These are phyloP conservation scores for Drosophila pseudotalamancana DNA, from an alignment of 2,888 invertebrate genomes.

Conservation along the genomic window DNA sequence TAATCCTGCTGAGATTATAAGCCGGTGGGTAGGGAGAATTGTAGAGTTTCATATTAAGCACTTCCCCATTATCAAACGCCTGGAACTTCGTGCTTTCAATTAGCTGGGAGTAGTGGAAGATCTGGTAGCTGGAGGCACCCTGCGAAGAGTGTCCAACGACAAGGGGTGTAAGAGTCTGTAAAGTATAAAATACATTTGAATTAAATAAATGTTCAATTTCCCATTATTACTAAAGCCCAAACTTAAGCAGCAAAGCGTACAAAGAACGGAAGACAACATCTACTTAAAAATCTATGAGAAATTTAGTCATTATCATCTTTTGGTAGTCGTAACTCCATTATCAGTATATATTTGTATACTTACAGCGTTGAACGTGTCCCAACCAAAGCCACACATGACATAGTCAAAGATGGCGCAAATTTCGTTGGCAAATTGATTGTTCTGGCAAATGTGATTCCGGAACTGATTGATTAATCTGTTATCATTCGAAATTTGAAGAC, in stretches of 20 bases:
- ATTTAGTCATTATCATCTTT: too few relatives aligned
- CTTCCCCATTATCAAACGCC: conserved; percentile 85
- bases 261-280: too few relatives aligned
- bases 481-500: conserved; percentile 24
- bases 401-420: conserved; percentile 53
- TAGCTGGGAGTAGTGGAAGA: conserved; percentile 86
- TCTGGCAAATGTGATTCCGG: conserved; percentile 35
- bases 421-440: not conserved
- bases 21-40: conserved; percentile 83
- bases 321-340: too few relatives aligned
- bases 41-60: conserved; percentile 84
- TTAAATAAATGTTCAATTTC: too few relatives aligned
- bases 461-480: conserved; percentile 43
- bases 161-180: conserved; percentile 86
- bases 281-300: too few relatives aligned
- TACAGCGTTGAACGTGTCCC: conserved; percentile 46
- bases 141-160: conserved; percentile 86
- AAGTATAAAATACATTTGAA: not conserved
- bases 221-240: too few relatives aligned
- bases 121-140: conserved; percentile 85
- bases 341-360: too few relatives aligned
- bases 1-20: conserved; percentile 84
- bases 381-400: conserved; percentile 56
- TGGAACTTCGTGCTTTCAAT: conserved; percentile 72
- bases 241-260: too few relatives aligned